Conservation (phyloP, 1,140 invertebrate species). For the Branchinecta lindahli region DNA sequence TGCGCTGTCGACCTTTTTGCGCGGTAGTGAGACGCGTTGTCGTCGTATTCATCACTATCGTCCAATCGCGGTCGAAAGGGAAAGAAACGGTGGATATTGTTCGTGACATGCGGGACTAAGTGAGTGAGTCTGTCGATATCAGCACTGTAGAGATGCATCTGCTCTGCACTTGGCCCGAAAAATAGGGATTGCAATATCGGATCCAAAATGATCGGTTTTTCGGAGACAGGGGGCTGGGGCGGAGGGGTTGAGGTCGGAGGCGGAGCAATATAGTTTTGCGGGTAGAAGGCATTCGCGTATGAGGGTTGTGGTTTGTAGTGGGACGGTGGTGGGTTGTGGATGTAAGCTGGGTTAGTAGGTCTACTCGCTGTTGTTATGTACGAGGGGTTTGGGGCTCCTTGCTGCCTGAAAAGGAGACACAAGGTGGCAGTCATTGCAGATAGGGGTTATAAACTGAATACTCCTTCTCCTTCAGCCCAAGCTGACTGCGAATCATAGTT, state of each 20-base stretch:
- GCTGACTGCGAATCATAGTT: no score
- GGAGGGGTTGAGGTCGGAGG: neutral
- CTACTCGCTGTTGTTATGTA: neutral
- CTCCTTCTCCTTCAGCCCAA: no score
- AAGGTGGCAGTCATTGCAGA: neutral
- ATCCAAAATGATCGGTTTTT: neutral
- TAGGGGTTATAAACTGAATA: neutral
- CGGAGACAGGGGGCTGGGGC: neutral
- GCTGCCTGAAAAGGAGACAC: neutral
- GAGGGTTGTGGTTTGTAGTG: neutral
- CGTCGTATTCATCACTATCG: neutral
- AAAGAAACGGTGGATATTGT: neutral
- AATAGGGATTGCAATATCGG: neutral
- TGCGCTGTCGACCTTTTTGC: neutral
- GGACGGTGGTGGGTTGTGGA: neutral
- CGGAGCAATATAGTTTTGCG: neutral
- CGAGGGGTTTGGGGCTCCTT: neutral
- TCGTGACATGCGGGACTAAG: neutral
- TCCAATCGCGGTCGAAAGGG: neutral
- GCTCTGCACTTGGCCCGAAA: neutral
- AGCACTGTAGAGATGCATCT: neutral
- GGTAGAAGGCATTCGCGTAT: neutral
- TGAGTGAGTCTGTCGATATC: neutral
- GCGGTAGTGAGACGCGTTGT: neutral
- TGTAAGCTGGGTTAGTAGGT: neutral